Conservation (phyloP, 1,140 invertebrate species). For the Ooceraea biroi region DNA sequence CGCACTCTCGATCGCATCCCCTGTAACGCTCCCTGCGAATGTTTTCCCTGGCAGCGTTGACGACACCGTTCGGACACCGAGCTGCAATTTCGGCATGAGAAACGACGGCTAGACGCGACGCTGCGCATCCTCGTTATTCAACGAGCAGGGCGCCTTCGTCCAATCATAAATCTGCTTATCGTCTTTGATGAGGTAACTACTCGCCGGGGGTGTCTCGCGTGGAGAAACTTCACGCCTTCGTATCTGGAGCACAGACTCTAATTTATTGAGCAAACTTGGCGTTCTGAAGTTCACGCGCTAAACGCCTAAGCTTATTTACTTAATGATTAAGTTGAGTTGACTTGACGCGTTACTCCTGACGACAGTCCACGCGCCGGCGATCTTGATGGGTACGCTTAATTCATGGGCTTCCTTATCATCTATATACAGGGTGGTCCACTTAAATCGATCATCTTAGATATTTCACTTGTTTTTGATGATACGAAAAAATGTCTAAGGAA, state of each 20-base stretch:
- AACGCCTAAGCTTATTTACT: slow-evolving; percentile 61
- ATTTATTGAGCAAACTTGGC: slow-evolving; percentile 54
- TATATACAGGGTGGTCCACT: too few species aligned
- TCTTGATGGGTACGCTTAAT: slow-evolving; percentile 8
- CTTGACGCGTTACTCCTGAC: slow-evolving; percentile 36
- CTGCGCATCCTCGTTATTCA: slow-evolving; percentile 34
- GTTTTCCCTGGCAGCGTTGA: too few species aligned
- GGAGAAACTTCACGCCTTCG: slow-evolving; percentile 38
- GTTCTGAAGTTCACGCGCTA: slow-evolving; percentile 34
- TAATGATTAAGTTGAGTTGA: slow-evolving; percentile 52
- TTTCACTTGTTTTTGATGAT: too few species aligned
- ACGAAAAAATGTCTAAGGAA: too few species aligned
- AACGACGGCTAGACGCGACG: slow-evolving; percentile 1
- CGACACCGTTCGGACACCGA: neutral
- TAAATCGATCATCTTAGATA: too few species aligned
- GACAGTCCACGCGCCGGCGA: slow-evolving; percentile 9
- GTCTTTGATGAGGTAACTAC: slow-evolving; percentile 27
- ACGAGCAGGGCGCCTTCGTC: neutral
- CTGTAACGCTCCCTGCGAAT: too few species aligned
- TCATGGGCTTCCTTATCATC: neutral
- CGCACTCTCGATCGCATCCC: neutral
- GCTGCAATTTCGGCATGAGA: neutral
- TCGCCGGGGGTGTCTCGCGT: slow-evolving; percentile 26
- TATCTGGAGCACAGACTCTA: slow-evolving; percentile 35
- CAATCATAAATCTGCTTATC: slow-evolving; percentile 53